Evolutionary conservation across 2,888 invertebrate species (phyloP), one percentile per base, ranked within the genome.

Genomic region (Rhingia rostrata): DNA sequence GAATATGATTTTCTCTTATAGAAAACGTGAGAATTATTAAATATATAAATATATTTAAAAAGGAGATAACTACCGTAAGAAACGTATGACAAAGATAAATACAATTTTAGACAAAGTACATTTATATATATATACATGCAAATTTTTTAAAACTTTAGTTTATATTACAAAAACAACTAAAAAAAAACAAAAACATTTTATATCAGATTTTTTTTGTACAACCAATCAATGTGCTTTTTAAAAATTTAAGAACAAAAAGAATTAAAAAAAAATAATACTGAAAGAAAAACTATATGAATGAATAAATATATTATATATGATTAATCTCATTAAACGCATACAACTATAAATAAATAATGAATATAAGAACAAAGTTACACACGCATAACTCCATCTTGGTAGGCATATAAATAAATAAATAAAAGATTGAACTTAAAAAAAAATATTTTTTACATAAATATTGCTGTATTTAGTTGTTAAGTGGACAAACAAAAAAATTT

Each of bases 361-460:
- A 69, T 58, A 22, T 22, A 22, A 22, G 22, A 22, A 2, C 22
- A 22, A 64, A 81, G 22, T 70, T 73, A 80, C 63, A 77, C 54
- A 56, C 79, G 67, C 67, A 60, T 79, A 58, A 73, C 39, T 47
- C 60, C 73, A 69, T 75, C 47, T 73, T 56, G 51, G 41, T 73
- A 12, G 22, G 22, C 1, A 22, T 22, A 45, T 30, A 54, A 73
- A 82, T 45, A 60, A 32, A 82, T 66, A 56, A 60, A 77, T 73
- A 53, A 73, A 79, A 73, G 74, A 14, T 22, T 22, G 22, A 53
- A 60, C 22, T 41, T 58, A 56, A 64, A 54, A 56, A 58, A 61
- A 60, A 73, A 70, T 63, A 86, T 86, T 86, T 87, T 86, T 84
- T 79, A 75, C 84, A 83, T 85, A 87, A 84, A 80, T 87, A 87